Conservation (phyloP, 1,140 invertebrate genomes). For the Drosophila teissieri region DNA sequence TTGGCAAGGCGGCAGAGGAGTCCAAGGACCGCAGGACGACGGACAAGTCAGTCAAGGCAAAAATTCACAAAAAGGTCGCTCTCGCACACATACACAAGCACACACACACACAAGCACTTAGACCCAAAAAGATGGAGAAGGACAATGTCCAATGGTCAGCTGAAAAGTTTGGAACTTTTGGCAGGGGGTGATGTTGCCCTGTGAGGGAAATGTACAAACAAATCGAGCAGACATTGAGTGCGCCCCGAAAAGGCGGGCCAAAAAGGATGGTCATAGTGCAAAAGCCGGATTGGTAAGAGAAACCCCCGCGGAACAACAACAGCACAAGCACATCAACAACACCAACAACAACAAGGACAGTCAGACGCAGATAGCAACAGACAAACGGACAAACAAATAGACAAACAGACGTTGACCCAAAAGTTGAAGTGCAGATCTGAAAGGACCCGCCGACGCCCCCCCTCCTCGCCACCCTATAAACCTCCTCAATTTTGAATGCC, state of each 20-base stretch:
- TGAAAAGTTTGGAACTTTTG: slow-evolving; percentile 34
- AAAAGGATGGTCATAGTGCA: slow-evolving; percentile 1
- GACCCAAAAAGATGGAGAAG: slow-evolving; percentile 32
- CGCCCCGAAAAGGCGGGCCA: background rate
- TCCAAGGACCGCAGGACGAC: slow-evolving; percentile 26
- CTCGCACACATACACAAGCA: background rate
- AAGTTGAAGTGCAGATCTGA: slow-evolving; percentile 80
- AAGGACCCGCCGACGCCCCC: slow-evolving; percentile 43
- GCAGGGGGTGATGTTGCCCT: slow-evolving; percentile 7
- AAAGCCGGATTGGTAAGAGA: slow-evolving; percentile 30
- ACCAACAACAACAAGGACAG: slow-evolving; percentile 36
- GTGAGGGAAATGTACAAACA: slow-evolving; percentile 72
- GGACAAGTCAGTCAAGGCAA: slow-evolving; percentile 75
- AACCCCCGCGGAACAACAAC: slow-evolving; percentile 16
- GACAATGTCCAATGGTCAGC: slow-evolving; percentile 53
- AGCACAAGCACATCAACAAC: slow-evolving; percentile 1
- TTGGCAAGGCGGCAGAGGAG: slow-evolving; percentile 49
- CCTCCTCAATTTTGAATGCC: background rate
- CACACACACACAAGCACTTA: background rate
- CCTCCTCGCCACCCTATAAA: background rate
- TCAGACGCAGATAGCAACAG: slow-evolving; percentile 70
- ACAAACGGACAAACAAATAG: slow-evolving; percentile 76
- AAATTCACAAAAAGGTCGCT: slow-evolving; percentile 74
- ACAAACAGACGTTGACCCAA: slow-evolving; percentile 81
- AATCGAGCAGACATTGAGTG: slow-evolving; percentile 77